Base-by-base conservation (phyloP, 2,113 vertebrate genomes). In the Cnemophilus loriae region DNA sequence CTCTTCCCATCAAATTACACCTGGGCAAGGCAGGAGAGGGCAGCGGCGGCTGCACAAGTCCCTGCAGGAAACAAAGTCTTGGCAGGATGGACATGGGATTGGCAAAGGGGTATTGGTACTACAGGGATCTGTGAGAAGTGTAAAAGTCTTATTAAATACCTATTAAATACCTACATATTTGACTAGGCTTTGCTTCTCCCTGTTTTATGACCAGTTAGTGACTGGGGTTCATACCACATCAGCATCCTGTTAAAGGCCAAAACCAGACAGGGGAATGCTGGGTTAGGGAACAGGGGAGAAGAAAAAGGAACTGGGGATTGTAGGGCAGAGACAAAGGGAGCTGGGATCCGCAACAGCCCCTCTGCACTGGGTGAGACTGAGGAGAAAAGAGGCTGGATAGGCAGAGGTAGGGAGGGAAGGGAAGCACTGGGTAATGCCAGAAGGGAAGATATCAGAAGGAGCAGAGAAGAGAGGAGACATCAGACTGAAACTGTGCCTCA, bases 231-330 rank as follows among this genome's bases (percentile, higher is more conserved):
- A 7, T 50, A 55, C 2, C 6, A 56, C 6, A 42, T n/a, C 65
- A 79, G 11, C 35, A 57, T 37, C 39, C 32, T 32, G 13, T 41
- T 78, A 63, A 69, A 74, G 23, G 17, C 12, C 56, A 35, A 68
- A 73, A n/a, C 5, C 11, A 69, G 39, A 27, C 0, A 0, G 5
- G 3, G 4, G 9, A 23, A 44, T 37, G 23, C 35, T 56, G 30
- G 33, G 8, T 53, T 28, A 52, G 32, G 23, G n/a, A 64, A 35
- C 8, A 11, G 37, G 6, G 3, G 14, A 84, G 27, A 81, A 44
- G 8, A 60, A 50, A 49, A 69, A 59, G 46, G 41, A 50, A 1
- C 37, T 57, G 47, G 7, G 22, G 18, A 4, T 15, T 57, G 10
- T 13, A 23, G 24, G n/a, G 7, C 37, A 65, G 42, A 52, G 46